Conservation (phyloP, 2,797 vertebrate species). For the Sebastes minor region DNA sequence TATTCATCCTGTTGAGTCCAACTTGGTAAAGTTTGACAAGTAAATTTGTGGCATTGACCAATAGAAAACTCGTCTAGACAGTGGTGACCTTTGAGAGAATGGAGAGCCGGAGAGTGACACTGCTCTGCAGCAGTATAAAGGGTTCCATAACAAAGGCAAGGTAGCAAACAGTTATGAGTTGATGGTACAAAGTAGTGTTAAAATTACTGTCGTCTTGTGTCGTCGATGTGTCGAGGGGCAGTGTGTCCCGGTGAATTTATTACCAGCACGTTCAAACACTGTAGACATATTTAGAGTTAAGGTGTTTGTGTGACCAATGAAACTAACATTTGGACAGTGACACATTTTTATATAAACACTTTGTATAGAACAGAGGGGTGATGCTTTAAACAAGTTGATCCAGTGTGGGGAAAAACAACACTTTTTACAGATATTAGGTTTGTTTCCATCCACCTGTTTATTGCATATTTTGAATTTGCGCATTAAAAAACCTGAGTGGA, state of each 20-base stretch:
- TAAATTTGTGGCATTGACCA: slow-evolving; percentile 21
- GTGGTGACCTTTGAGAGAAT: slow-evolving; percentile 37
- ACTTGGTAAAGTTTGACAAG: slow-evolving; percentile 38
- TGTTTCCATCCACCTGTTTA: not conserved
- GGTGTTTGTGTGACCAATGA: not conserved
- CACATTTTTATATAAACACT: not conserved
- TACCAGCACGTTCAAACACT: not conserved
- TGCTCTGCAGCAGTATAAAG: not conserved
- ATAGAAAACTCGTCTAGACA: slow-evolving; percentile 15
- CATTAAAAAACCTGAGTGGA: not conserved
- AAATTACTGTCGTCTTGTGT: not conserved
- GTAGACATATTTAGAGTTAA: not conserved
- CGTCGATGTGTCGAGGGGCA: not conserved
- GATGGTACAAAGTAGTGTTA: not conserved
- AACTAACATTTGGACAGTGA: not conserved
- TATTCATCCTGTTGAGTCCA: slow-evolving; percentile 11
- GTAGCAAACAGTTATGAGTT: not conserved
- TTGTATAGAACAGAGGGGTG: not conserved
- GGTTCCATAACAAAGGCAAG: not conserved
- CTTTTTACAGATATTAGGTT: not conserved
- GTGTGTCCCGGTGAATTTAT: not conserved
- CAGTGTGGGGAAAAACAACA: not conserved
- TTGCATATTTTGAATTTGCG: not conserved
- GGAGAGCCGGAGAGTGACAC: not conserved
- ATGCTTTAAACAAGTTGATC: not conserved